phyloP scores from a whole-genome alignment of 2,113 vertebrate genomes.

The Serinus canaria region DNA sequence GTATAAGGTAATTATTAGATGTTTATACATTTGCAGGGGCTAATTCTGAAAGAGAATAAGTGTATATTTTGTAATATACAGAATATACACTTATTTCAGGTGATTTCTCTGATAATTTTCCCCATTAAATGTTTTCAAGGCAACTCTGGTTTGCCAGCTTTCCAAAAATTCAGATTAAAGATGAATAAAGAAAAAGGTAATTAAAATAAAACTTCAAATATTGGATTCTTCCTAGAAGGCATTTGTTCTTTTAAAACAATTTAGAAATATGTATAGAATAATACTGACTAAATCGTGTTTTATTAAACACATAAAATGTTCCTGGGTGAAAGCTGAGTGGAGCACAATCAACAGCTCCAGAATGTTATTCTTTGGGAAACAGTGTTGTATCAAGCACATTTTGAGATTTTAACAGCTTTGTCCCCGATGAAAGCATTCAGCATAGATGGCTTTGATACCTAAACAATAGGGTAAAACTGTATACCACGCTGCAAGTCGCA shows the following conservation, averaged over 20 bases:
- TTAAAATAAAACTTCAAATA: background rate
- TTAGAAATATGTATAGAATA: background rate
- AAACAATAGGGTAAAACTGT: background rate
- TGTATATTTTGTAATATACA: background rate
- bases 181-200: background rate
- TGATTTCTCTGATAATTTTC: background rate
- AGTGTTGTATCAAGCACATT: background rate
- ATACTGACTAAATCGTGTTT: background rate
- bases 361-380: background rate
- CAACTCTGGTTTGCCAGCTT: background rate
- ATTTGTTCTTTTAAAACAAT: background rate
- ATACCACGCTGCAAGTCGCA: background rate
- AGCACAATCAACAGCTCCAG: background rate
- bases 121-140: background rate
- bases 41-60: background rate
- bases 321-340: background rate
- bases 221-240: background rate
- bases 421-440: background rate
- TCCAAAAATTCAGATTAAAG: background rate
- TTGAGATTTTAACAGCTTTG: background rate
- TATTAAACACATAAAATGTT: background rate
- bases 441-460: background rate
- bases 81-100: no score
- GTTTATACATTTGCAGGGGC: background rate
- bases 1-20: background rate